Base-by-base conservation (phyloP, 2,797 vertebrate genomes). In the Manis javanica region DNA sequence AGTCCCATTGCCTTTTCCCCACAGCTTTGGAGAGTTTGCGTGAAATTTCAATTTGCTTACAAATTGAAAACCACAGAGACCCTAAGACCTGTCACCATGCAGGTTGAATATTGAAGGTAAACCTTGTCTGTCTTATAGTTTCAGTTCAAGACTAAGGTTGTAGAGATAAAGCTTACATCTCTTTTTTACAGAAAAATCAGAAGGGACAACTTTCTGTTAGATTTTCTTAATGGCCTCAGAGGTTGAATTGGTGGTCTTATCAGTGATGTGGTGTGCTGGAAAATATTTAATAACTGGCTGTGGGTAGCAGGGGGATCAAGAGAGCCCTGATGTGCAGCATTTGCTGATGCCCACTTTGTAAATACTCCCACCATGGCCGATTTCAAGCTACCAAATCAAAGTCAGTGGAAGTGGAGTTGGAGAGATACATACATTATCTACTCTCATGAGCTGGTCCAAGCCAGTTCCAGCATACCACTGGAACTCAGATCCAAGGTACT, bases 171-270 rank as follows among this genome's bases (percentile, higher is more conserved):
- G 96, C 26, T 84, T 59, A 57, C 6, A n/a, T 85, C 95, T 95
- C 0, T 2, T 96, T 95, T 84, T 83, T 87, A 57, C 92, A 90
- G 97, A 96, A 97, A 93, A 87, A 68, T 71, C 42, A 86, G 9
- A 96, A 94, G 94, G 97, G 96, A 98, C 75, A 95, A 95, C 90
- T 95, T 89, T 98, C 79, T 95, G 89, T 81, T 63, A 0, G 77
- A 69, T 95, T 96, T 94, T 1, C 51, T 97, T 92, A 84, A 81
- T 95, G 93, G 95, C 96, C 96, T 98, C 95, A 96, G 87, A 94
- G 39, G 57, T 94, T 95, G 74, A 95, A 89, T 74, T 63, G 55
- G 95, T 96, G 94, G 77, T 97, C 49, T 97, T 94, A 97, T 7
- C 5, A 89, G 23, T 18, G 29, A 37, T 74, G 19, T 63, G 21